Evolutionary conservation across 1,140 invertebrate genomes (phyloP).

Genomic region (Gonioctena quinquepunctata): DNA sequence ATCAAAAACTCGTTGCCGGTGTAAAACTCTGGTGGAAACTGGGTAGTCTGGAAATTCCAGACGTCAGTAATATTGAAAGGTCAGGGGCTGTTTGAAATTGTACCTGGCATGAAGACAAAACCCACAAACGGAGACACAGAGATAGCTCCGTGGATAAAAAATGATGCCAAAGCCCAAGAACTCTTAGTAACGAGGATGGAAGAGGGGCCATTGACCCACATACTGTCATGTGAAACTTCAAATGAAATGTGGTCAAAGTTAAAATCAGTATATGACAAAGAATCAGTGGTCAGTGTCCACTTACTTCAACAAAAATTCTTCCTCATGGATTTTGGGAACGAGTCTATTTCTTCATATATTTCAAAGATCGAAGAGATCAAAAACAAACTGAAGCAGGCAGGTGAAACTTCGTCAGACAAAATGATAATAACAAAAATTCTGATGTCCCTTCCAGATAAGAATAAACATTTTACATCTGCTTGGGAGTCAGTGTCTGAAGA

Average conservation of each 20-base stretch:
- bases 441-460: slow-evolving; percentile 41
- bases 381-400: slow-evolving; percentile 39
- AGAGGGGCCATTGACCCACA: slow-evolving; percentile 34
- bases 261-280: slow-evolving; percentile 44
- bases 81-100: slow-evolving; percentile 14
- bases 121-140: slow-evolving; percentile 3
- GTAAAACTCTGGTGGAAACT: no score
- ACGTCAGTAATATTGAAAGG: slow-evolving; percentile 23
- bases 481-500: slow-evolving; percentile 46
- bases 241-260: slow-evolving; percentile 49
- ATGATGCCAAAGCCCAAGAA: slow-evolving; percentile 36
- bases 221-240: slow-evolving; percentile 43
- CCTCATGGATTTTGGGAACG: slow-evolving; percentile 5
- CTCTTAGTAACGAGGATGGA: slow-evolving; percentile 38
- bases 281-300: slow-evolving; percentile 41
- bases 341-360: slow-evolving; percentile 42
- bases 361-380: slow-evolving; percentile 45
- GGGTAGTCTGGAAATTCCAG: slow-evolving; percentile 32
- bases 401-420: slow-evolving; percentile 39
- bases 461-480: slow-evolving; percentile 49
- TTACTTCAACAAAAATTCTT: slow-evolving; percentile 46
- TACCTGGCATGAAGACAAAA: not conserved
- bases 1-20: no score
- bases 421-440: slow-evolving; percentile 51
- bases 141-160: slow-evolving; percentile 26